Base-by-base conservation (phyloP, 1,140 invertebrate species). In the Lysiphlebus fabarum region DNA sequence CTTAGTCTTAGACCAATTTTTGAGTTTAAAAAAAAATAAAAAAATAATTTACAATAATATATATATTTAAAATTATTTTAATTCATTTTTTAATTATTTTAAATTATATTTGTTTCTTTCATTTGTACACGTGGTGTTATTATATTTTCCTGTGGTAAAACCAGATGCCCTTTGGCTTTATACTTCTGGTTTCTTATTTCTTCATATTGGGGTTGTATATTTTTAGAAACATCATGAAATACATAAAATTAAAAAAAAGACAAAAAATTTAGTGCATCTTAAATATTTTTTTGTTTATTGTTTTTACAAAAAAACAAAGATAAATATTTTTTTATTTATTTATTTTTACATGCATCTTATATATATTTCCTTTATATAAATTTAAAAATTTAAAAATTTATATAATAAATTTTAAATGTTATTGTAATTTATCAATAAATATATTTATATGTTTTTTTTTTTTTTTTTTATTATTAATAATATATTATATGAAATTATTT, bases 171-270 rank as follows among this genome's bases (percentile, higher is more conserved):
- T 64, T 59, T 54, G 50, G 33, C 14, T 34, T 33, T 50, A 62
- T 65, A 65, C 65, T 69, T 69, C 69, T 68, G 67, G 63, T 67
- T 65, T 69, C 66, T 62, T 69, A 70, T 65, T 69, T 63, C 59
- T 44, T 53, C 56, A 54, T 56, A 59, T 59, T 55, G 62, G 53
- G 41, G 62, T 47, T 61, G 57, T 58, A 47, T 72, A 72, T 72
- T 72, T 72, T 69, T 67, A 65, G 68, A 69, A 58, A 53, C 40
- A 17, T 44, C 10, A 48, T 47, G 47, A 5, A n/a, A 17, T 2
- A 33, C 6, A 9, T 8, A 11, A 34, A 36, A 36, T 49, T 10
- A 10, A 34, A 33, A 34, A 34, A 49, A 26, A 26, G 12, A 44
- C 11, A n/a, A 45, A 14, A 45, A 45, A 26, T 26, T 26, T 4